phyloP scores from a whole-genome alignment of 1,140 invertebrate genomes.

The Prorops nasuta region DNA sequence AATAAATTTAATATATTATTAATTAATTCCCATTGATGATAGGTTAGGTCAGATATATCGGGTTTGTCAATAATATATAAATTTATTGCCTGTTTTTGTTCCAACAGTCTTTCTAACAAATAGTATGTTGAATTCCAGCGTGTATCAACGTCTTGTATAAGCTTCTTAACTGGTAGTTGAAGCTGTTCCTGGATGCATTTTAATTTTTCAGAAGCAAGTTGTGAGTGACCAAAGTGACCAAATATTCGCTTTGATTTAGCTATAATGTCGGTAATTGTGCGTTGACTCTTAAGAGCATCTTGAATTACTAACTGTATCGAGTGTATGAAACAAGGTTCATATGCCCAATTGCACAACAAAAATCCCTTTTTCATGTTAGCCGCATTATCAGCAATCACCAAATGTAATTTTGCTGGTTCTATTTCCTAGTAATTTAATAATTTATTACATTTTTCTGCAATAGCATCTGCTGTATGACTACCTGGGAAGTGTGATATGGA shows the following conservation, averaged over 20 bases:
- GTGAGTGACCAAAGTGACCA: neutral
- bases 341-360: neutral
- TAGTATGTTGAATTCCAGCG: constrained; percentile 1
- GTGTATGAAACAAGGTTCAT: neutral
- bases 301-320: neutral
- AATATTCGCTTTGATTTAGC: neutral
- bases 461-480: neutral
- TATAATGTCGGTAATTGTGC: neutral
- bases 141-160: constrained; percentile 24
- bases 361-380: neutral
- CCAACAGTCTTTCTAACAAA: neutral
- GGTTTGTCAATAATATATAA: neutral
- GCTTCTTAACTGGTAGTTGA: constrained; percentile 37
- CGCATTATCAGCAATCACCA: neutral
- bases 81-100: neutral
- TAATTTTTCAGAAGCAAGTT: neutral
- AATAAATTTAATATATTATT: neutral
- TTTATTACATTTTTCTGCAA: neutral
- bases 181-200: neutral
- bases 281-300: neutral
- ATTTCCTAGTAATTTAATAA: neutral
- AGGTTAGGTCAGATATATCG: neutral
- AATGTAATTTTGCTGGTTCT: neutral
- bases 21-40: neutral
- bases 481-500: neutral